Conservation (phyloP, 2,113 vertebrate species). For the Ceyx melanurus region DNA sequence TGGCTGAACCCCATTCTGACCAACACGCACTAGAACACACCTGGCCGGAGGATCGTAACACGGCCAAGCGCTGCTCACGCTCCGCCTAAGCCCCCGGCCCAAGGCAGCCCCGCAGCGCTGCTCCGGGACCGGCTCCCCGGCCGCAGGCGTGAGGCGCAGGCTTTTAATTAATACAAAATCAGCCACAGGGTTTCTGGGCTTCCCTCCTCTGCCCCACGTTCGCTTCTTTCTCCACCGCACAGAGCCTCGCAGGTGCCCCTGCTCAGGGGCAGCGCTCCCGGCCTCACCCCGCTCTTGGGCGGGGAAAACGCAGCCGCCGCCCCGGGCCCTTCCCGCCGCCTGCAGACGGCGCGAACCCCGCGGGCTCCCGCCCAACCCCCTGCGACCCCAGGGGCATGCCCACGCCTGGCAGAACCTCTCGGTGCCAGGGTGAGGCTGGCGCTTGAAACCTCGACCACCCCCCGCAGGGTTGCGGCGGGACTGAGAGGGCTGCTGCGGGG, state of each 20-base stretch:
- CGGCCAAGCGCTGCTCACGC: rapidly evolving
- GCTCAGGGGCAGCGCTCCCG: background rate
- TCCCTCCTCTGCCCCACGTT: background rate
- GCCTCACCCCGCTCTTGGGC: too few species aligned
- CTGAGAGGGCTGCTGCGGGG: background rate
- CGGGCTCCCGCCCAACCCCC: too few species aligned
- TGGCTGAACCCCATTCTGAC: background rate
- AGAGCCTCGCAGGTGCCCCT: too few species aligned
- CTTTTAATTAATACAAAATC: too few species aligned
- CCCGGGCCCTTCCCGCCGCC: background rate
- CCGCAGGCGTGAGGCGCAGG: rapidly evolving
- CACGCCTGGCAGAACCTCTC: too few species aligned
- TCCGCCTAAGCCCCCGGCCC: rapidly evolving
- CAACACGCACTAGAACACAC: rapidly evolving
- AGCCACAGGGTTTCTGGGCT: rapidly evolving
- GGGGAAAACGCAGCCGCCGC: too few species aligned
- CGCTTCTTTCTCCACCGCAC: background rate
- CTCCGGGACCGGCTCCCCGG: background rate
- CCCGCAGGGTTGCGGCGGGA: background rate
- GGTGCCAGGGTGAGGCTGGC: too few species aligned
- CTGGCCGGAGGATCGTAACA: rapidly evolving
- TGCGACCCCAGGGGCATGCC: too few species aligned
- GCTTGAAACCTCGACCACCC: too few species aligned
- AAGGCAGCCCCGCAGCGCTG: rapidly evolving
- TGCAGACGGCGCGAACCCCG: rapidly evolving